Base-by-base conservation (phyloP, 2,113 vertebrate genomes). In the Forbesichthys papilliferus region DNA sequence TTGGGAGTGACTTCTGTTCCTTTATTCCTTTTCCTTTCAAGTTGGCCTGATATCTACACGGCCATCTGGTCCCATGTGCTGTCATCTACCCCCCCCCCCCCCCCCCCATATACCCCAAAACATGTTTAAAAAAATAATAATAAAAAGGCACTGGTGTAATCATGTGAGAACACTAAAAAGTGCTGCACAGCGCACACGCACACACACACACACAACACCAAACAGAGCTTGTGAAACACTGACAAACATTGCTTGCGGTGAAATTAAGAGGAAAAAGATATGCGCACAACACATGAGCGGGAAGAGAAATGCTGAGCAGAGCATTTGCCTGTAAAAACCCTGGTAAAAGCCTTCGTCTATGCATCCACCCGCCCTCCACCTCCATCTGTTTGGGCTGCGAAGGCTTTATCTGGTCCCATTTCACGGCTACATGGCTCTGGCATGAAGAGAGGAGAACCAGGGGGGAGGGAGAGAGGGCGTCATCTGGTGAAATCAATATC, bases 1-100 rank as follows among this genome's bases (percentile, higher is more conserved):
- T 82, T 86, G 36, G 36, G 36, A 70, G 74, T 75, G 62, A 80
- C 77, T 71, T 59, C 27, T 0, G 34, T 14, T 33, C 66, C 48
- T 60, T 11, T 20, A 33, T 68, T 67, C 16, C 73, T 46, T 61
- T 75, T 74, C 68, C 78, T 74, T 77, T 83, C 64, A 61, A 62
- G 67, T 82, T 72, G 46, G 61, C 67, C 75, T 82, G 59, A 81
- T 80, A 74, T 88, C 69, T 74, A 75, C 77, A 36, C 69, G 74
- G 70, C 85, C 86, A 86, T 86, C 81, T 86, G 84, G 64, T 77
- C 66, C 64, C 69, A 55, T 18, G 78, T 47, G 80, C 80, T 77
- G 77, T 79, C 76, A 62, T 62, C 74, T 27, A 63, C 76, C 71
- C 71, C 65, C 12, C 49, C 47, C 51, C 71, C 51, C 71, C 53